A percentile compares a stretch with the other conserved stretches of the same genome.
Evolutionary conservation across 2,888 invertebrate genomes (phyloP).

Genomic region (Drosophila bunnanda): DNA sequence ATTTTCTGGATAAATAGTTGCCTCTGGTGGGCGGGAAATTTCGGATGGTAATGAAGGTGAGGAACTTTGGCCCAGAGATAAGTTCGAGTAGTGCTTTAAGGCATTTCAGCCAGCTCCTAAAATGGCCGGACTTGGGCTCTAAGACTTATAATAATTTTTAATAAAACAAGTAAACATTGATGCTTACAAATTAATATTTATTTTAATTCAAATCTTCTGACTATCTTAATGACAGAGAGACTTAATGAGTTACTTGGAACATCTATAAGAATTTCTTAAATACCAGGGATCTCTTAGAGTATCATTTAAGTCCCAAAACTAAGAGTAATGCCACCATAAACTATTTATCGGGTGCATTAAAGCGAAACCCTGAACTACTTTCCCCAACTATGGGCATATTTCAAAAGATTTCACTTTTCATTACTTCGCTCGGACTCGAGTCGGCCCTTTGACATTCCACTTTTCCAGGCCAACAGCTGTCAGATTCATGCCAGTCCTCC

Average conservation of each 20-base stretch:
- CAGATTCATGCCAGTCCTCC: constrained; percentile 50
- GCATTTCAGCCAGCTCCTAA: background rate
- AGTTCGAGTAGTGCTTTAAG: background rate
- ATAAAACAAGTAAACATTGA: background rate
- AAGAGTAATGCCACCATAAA: constrained; percentile 7
- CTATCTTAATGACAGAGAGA: background rate
- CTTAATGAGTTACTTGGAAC: background rate
- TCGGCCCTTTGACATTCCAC: constrained; percentile 52
- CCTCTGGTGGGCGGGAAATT: constrained; percentile 14
- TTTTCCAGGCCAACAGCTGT: constrained; percentile 59
- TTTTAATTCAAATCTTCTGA: background rate
- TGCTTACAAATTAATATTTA: too few relatives aligned
- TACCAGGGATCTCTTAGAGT: too few relatives aligned
- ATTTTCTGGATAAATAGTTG: constrained; percentile 44
- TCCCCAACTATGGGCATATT: constrained; percentile 14
- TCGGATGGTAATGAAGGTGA: constrained; percentile 42
- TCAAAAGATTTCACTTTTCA: constrained; percentile 50
- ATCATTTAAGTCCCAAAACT: background rate
- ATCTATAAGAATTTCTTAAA: too few relatives aligned
- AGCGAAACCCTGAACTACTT: constrained; percentile 25
- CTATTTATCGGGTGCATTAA: constrained; percentile 14
- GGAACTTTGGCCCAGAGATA: constrained; percentile 8
- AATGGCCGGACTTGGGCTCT: background rate
- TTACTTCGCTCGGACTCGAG: constrained; percentile 41
- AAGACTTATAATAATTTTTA: background rate